A percentile compares a stretch with the other conserved stretches of the same genome.
phyloP scores from a whole-genome alignment of 1,140 invertebrate species.

The Drosophila tristis region DNA sequence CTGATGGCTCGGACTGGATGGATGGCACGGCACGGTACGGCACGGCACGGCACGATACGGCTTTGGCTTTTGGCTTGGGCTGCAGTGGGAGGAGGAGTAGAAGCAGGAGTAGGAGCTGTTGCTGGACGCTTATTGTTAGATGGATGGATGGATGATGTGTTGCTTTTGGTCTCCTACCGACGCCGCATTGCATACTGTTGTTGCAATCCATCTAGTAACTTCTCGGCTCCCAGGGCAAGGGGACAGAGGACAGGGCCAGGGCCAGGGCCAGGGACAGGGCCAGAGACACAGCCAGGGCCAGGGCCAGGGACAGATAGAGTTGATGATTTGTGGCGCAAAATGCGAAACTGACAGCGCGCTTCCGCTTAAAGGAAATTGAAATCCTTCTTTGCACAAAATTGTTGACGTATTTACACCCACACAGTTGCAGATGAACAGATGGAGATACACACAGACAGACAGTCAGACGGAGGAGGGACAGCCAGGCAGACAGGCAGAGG shows the following conservation, averaged over 20 bases:
- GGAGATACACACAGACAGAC: conserved; percentile 2
- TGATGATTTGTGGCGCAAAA: conserved; percentile 80
- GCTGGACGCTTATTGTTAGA: conserved; percentile 80
- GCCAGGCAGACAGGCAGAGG: background rate
- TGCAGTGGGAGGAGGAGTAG: too few relatives aligned
- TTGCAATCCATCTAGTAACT: conserved; percentile 66
- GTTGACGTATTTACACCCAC: conserved; percentile 76
- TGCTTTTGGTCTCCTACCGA: conserved; percentile 46
- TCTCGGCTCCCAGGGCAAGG: background rate
- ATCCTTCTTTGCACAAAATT: conserved; percentile 80
- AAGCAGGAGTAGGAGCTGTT: conserved; percentile 19
- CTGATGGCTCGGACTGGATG: conserved; percentile 76
- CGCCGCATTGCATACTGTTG: conserved; percentile 44
- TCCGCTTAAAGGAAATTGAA: conserved; percentile 81
- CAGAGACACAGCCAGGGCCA: conserved; percentile 32
- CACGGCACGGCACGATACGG: conserved; percentile 15
- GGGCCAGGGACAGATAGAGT: conserved; percentile 64
- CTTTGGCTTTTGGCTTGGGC: conserved; percentile 18
- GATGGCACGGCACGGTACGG: conserved; percentile 41
- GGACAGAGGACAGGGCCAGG: background rate
- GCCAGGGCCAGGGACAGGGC: conserved; percentile 24
- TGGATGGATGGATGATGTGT: conserved; percentile 79
- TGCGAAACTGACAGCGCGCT: conserved; percentile 77
- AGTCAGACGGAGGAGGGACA: background rate
- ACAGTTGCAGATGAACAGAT: background rate